A percentile compares a stretch with the other conserved stretches of the same genome.
These are phyloP conservation scores for Oenanthe oenanthe DNA, from an alignment of 2,113 vertebrate genomes.

Conservation along the genomic window DNA sequence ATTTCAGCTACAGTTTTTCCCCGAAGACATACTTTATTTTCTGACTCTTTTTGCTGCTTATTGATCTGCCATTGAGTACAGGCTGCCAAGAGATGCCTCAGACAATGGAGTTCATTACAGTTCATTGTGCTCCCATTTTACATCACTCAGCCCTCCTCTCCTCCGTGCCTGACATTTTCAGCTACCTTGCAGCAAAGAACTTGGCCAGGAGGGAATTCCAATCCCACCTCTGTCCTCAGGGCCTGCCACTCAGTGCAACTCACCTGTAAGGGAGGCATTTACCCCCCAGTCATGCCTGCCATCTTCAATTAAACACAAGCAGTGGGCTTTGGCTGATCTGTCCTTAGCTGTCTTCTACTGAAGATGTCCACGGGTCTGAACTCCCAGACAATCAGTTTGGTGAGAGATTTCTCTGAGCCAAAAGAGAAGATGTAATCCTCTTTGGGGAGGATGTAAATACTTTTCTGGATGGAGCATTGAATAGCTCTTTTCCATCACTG, in stretches of 20 bases:
- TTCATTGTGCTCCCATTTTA: neutral
- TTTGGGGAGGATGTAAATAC: neutral
- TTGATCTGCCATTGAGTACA: neutral
- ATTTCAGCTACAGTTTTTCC: neutral
- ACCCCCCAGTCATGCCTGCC: neutral
- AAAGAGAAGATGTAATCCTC: neutral
- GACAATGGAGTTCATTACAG: neutral
- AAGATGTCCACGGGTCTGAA: neutral
- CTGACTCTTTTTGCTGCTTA: neutral
- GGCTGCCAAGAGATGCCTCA: neutral
- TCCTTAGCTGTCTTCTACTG: neutral
- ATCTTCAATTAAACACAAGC: neutral
- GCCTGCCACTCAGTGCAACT: neutral
- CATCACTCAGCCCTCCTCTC: neutral
- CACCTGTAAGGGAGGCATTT: neutral
- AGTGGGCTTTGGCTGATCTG: neutral
- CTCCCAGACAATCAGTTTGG: neutral
- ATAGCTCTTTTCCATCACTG: neutral
- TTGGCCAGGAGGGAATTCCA: neutral
- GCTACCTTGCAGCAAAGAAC: neutral
- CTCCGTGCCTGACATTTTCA: neutral
- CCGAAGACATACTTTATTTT: neutral
- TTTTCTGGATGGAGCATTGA: neutral
- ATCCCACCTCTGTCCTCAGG: neutral
- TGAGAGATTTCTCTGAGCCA: neutral